phyloP scores from a whole-genome alignment of 2,797 vertebrate species.

The Thalassophryne amazonica region DNA sequence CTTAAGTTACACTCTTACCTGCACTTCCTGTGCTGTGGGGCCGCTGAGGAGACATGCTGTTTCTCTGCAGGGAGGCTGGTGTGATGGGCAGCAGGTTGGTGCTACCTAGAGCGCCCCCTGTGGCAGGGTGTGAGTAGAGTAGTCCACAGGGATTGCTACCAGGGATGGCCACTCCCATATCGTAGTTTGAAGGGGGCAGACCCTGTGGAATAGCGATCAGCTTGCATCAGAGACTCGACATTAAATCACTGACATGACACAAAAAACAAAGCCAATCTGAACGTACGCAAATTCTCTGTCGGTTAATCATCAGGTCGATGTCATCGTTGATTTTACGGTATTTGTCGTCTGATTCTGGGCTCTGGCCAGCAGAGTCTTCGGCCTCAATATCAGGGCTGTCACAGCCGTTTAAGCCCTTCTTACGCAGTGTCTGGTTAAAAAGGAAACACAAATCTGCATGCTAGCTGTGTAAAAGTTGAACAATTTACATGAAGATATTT shows the following conservation, averaged over 20 bases:
- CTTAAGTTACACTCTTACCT: slow-evolving; percentile 40
- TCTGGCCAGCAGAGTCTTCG: slow-evolving; percentile 96
- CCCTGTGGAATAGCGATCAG: slow-evolving; percentile 68
- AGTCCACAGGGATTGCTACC: slow-evolving; percentile 84
- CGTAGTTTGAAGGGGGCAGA: slow-evolving; percentile 90
- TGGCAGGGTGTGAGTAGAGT: slow-evolving; percentile 88
- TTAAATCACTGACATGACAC: too few relatives aligned
- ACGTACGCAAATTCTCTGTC: slow-evolving; percentile 97
- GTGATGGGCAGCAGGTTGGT: slow-evolving; percentile 88
- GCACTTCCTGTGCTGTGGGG: slow-evolving; percentile 85
- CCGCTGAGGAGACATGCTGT: slow-evolving; percentile 90
- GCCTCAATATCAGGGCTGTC: slow-evolving; percentile 97
- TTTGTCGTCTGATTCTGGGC: slow-evolving; percentile 96
- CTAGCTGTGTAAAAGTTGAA: too few relatives aligned
- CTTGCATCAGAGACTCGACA: fast-evolving
- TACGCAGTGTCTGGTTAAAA: slow-evolving; percentile 90
- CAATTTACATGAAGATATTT: too few relatives aligned
- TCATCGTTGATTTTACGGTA: slow-evolving; percentile 97
- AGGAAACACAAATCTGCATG: slow-evolving; percentile 51
- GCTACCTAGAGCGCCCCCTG: slow-evolving; percentile 83
- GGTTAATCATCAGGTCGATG: slow-evolving; percentile 98
- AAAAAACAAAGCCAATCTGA: not conserved
- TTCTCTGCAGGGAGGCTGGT: slow-evolving; percentile 88
- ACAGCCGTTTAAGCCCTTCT: slow-evolving; percentile 96
- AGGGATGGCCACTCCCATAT: slow-evolving; percentile 90